Evolutionary conservation across 2,797 vertebrate genomes (phyloP), one percentile per base, ranked within the genome.

Genomic region (Gymnopithys bicolor): DNA sequence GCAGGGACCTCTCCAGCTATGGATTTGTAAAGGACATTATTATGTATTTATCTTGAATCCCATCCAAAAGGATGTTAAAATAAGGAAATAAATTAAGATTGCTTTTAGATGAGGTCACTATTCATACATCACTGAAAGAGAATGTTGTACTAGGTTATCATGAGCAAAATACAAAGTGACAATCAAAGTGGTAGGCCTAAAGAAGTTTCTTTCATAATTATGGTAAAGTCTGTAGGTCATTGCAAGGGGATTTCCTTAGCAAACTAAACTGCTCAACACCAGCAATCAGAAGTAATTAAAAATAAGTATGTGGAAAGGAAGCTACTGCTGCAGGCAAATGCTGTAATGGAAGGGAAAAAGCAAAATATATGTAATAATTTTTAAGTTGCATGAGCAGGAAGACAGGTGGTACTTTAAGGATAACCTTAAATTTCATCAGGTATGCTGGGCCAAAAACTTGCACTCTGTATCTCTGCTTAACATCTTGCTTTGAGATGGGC

Each of bases 231-330:
- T 63, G 28, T 55, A 89, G 48, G 78, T 89, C 87, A 92, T 14
- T 85, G 71, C 60, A 95, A 85, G 58, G 80, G 69, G 46, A 94
- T 84, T 86, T 94, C 53, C 73, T 78, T 19, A 71, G 71, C 76
- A 75, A 89, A 83, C 68, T 80, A 71, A 91, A 90, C 82, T 78
- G 84, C 23, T 51, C 43, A 90, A 25, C 56, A 43, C 33, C 60
- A 90, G 84, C 39, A 81, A 63, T 70, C 63, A 84, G 0, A 0
- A 70, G 30, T 69, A 93, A 93, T 90, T 85, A 79, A 58, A 89
- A 71, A 4, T 43, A 86, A 88, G 48, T 62, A 52, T 21, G 19
- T 78, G 32, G 35, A 89, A 94, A 15, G 11, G 48, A 90, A 92
- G 78, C 69, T 75, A 59, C 58, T 69, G 39, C 77, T 89, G 32